Evolutionary conservation across 1,140 invertebrate species (phyloP), one percentile per base, ranked within the genome.

Genomic region (Idris sp.): DNA sequence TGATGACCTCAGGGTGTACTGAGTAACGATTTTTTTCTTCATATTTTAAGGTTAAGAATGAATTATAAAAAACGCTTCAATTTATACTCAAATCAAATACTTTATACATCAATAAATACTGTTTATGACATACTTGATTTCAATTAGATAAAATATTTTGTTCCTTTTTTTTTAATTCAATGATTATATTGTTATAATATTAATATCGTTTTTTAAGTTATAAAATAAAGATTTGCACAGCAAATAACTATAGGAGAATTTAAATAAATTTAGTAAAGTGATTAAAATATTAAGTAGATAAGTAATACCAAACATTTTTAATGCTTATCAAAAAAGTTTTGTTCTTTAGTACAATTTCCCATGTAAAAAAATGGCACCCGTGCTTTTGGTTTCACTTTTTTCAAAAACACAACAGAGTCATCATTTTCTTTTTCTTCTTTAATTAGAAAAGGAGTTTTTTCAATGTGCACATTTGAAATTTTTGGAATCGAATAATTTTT

Each of bases 1-100:
- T 16, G 31, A 18, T 14, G 49, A 31, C 48, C 46, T 36, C 28
- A 43, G 38, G 36, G 38, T 64, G 59, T 40, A 64, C 11, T 11
- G 49, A 61, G 35, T 25, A 61, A 40, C 33, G 43, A 8, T 58
- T 54, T 64, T 59, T 65, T 65, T 65, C 61, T 65, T 54, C 13
- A n/a, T n/a, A 44, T 54, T 65, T 65, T 46, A 22, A 65, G 61
- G 49, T 65, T 65, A 54, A 65, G 49, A 38, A 41, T 64, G 31
- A 44, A 33, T 43, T 44, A 58, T 35, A 44, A 7, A 11, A 58
- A 58, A 35, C 9, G 30, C 13, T 41, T 30, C 14, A 11, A 64
- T 15, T 35, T 26, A 11, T 19, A 33, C 19, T 31, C 16, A 22
- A 2, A n/a, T 46, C 40, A 5, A 18, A 26, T 10, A 25, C 31